Conservation (phyloP, 2,797 vertebrate species). For the Pseudochirops cupreus region DNA sequence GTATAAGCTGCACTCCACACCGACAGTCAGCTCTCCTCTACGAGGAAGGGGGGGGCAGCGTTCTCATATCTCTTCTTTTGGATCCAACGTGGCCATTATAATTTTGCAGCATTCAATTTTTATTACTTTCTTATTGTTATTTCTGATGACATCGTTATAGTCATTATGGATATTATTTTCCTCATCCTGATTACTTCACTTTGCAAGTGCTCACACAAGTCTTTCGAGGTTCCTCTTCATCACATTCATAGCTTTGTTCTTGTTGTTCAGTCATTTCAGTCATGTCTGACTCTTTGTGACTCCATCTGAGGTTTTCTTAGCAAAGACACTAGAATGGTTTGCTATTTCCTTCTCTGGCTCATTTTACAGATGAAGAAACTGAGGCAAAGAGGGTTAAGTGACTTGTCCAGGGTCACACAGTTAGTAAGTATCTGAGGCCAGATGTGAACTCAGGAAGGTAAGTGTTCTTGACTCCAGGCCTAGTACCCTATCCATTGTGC, state of each 20-base stretch:
- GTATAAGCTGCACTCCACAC: background rate
- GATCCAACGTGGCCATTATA: background rate
- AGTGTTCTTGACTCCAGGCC: background rate
- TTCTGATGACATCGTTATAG: background rate
- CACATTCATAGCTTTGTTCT: background rate
- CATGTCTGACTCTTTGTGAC: background rate
- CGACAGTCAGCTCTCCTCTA: background rate
- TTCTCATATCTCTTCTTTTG: background rate
- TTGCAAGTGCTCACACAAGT: background rate
- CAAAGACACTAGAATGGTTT: background rate
- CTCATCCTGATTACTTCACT: background rate
- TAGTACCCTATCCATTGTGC: background rate
- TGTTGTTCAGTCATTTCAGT: background rate
- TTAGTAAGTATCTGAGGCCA: background rate
- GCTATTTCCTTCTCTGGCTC: background rate
- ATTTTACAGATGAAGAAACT: background rate
- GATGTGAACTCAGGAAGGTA: background rate
- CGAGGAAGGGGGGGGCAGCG: background rate
- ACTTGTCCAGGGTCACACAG: background rate
- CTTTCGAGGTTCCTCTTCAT: background rate
- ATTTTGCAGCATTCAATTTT: background rate
- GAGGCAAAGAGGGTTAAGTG: background rate
- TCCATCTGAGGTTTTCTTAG: background rate
- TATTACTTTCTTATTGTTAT: background rate
- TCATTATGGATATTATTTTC: background rate